A percentile compares a stretch with the other conserved stretches of the same genome.
Evolutionary conservation across 2,797 vertebrate species (phyloP).

Genomic region (Mastacembelus armatus): DNA sequence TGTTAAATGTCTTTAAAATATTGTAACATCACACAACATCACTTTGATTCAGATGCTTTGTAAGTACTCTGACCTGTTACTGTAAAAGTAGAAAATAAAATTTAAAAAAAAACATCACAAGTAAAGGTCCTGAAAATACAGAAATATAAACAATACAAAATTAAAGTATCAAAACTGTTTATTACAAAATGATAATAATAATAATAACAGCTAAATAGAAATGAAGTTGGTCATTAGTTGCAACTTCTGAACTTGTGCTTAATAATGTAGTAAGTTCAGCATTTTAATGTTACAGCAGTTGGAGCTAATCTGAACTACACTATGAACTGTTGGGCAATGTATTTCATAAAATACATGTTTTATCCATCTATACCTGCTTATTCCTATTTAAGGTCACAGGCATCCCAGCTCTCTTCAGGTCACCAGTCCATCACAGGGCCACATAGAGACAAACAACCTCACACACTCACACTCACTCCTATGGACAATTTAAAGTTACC

Average conservation of each 20-base stretch:
- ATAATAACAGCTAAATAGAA: too few species aligned
- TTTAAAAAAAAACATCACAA: neutral
- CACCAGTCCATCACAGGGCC: too few species aligned
- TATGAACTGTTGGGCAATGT: neutral
- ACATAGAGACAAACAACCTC: too few species aligned
- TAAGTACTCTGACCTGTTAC: neutral
- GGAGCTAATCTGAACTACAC: neutral
- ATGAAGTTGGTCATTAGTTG: too few species aligned
- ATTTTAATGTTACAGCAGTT: neutral
- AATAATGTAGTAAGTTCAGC: neutral
- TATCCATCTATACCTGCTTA: too few species aligned
- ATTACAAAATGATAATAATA: too few species aligned
- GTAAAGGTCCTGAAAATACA: neutral
- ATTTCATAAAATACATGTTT: neutral
- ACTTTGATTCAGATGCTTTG: neutral
- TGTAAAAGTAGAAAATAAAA: neutral
- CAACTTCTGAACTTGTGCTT: neutral
- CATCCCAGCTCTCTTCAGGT: too few species aligned
- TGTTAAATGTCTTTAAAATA: constrained; percentile 19
- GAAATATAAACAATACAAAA: neutral
- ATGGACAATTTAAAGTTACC: too few species aligned
- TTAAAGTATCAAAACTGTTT: neutral
- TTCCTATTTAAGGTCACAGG: too few species aligned
- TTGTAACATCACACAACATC: neutral
- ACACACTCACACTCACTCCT: too few species aligned